Base-by-base conservation (phyloP, 1,140 invertebrate species). In the Anoplolepis gracilipes region DNA sequence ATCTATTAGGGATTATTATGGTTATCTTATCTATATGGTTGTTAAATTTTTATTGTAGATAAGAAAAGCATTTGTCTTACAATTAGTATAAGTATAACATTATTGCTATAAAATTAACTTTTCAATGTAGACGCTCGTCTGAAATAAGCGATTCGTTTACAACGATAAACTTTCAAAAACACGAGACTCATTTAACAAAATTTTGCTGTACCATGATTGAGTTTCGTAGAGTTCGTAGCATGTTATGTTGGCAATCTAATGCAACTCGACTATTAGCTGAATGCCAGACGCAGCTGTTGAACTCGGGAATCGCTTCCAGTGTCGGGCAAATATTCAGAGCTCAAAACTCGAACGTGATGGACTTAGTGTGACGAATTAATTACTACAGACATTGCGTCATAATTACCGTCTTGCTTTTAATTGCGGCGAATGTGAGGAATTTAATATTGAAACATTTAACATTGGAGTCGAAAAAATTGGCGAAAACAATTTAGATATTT, bases 111-210 rank as follows among this genome's bases (percentile, higher is more conserved):
- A 73, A 82, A 39, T 72, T 72, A 30, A 46, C 36, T n/a, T 82
- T n/a, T 59, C 25, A 53, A 33, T 53, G 39, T 28, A 57, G 16
- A 39, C 4, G n/a, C 25, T 33, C 8, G 19, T 59, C n/a, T 22
- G 53, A 81, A 81, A 81, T 72, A 81, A 81, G 36, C 78, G 49
- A 81, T 81, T 81, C 53, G 59, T 72, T 81, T 81, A 59, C 72
- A 25, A 25, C 53, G 67, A 82, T 61, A 33, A 82, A 82, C 67
- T 82, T 82, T 13, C 25, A 67, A 82, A 82, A 82, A 82, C 67
- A 82, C 25, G 53, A 82, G 67, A 82, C 78, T 73, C 78, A 82
- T 82, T 82, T 82, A 82, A 82, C 78, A 73, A 82, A 49, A 82
- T 82, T 82, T 82, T 82, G 39, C 53, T 73, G 33, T 82, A 46